Conservation (phyloP, 2,797 vertebrate species). For the Thamnophis elegans region DNA sequence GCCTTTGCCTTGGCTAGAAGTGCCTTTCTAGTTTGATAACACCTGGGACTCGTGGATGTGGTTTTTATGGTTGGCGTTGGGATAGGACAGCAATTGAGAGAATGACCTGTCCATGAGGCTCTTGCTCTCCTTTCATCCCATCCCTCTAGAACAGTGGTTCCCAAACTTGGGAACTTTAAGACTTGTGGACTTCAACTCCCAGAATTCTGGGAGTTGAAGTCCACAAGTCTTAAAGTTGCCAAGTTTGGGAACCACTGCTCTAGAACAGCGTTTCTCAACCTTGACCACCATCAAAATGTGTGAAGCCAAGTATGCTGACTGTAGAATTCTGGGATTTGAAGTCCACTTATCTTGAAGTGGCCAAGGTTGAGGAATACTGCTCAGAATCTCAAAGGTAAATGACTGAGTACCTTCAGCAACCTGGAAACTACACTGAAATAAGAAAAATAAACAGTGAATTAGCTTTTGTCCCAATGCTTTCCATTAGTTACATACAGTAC, state of each 20-base stretch:
- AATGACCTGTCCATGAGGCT: not conserved
- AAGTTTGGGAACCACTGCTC: too few species aligned
- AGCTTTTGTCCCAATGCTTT: not conserved
- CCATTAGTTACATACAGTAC: not conserved
- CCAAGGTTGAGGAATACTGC: not conserved
- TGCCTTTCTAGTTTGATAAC: not conserved
- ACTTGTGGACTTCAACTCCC: too few species aligned
- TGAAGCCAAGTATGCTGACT: too few species aligned
- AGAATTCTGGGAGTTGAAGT: not conserved
- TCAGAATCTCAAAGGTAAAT: not conserved
- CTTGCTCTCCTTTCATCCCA: not conserved
- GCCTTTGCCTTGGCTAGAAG: not conserved
- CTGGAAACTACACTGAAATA: not conserved
- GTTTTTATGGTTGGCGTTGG: not conserved
- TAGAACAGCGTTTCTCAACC: too few species aligned
- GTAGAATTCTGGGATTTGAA: not conserved
- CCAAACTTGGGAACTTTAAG: not conserved
- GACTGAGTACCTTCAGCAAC: not conserved
- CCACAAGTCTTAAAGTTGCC: too few species aligned
- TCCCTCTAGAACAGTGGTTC: not conserved
- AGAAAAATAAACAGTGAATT: not conserved
- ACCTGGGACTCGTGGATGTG: not conserved
- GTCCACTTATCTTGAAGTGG: not conserved
- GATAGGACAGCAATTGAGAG: not conserved
- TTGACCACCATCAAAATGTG: too few species aligned